Conservation (phyloP, 1,140 invertebrate species). For the Zaprionus kolodkinae region DNA sequence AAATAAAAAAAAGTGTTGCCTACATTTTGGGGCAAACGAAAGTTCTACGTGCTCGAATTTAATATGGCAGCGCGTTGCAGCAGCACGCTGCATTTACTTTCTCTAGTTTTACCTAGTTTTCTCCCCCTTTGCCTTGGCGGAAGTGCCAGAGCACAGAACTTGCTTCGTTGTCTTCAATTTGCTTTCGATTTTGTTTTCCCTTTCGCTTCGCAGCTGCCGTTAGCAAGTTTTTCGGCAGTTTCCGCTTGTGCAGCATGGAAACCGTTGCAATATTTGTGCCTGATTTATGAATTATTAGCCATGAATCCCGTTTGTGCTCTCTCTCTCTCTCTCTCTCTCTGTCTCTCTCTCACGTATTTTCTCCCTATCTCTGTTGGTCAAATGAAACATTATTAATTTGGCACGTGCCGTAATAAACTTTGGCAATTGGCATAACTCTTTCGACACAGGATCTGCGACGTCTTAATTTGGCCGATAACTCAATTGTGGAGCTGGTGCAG, state of each 20-base stretch:
- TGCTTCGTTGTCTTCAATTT: conserved; percentile 74
- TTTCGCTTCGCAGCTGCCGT: conserved; percentile 11
- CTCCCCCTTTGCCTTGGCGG: conserved; percentile 22
- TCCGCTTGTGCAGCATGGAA: conserved; percentile 41
- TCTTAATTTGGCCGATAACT: conserved; percentile 89
- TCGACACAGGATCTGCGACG: conserved; percentile 85
- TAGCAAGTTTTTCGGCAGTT: conserved; percentile 64
- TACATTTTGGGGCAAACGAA: conserved; percentile 51
- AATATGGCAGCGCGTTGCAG: conserved; percentile 52
- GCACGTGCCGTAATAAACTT: conserved; percentile 67
- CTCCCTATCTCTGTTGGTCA: conserved; percentile 8
- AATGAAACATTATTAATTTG: conserved; percentile 66
- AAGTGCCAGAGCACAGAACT: conserved; percentile 61
- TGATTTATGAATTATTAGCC: conserved; percentile 77
- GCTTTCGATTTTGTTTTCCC: conserved; percentile 76
- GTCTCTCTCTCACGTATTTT: not conserved
- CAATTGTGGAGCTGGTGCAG: conserved; percentile 88
- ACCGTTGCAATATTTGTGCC: conserved; percentile 29
- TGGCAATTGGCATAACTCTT: conserved; percentile 44
- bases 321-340: conserved; percentile 5
- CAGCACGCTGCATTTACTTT: conserved; percentile 3
- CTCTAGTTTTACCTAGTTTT: not conserved
- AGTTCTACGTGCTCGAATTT: conserved; percentile 76
- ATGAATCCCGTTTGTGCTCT: conserved; percentile 9
- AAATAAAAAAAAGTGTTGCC: conserved; percentile 57